Evolutionary conservation across 2,113 vertebrate species (phyloP).

Genomic region (Lichenostomus cassidix): DNA sequence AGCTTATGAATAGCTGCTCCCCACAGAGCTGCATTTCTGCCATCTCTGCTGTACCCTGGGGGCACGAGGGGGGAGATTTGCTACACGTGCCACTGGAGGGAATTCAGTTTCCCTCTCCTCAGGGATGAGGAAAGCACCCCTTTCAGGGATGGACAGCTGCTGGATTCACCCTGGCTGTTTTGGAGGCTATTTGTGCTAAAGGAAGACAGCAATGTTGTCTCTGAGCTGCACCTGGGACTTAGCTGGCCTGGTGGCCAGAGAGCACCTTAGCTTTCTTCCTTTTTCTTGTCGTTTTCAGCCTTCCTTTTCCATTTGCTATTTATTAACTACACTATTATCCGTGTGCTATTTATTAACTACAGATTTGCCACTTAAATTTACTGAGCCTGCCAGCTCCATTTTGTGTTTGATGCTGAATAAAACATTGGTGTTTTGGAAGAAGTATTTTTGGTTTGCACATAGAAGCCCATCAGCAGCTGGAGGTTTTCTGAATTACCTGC

Average conservation of each 20-base stretch:
- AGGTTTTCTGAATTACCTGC: not conserved
- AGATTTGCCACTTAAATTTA: not conserved
- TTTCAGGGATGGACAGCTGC: not conserved
- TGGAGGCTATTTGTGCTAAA: not conserved
- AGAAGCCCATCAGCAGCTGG: not conserved
- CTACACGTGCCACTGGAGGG: fast-evolving
- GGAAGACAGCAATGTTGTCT: not conserved
- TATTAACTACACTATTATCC: not conserved
- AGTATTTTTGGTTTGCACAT: not conserved
- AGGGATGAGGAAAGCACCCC: not conserved
- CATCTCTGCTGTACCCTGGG: not conserved
- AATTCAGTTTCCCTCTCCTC: not conserved
- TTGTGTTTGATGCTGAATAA: not conserved
- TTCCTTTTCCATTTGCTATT: not conserved
- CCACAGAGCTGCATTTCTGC: not conserved
- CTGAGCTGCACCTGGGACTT: not conserved
- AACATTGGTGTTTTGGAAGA: not conserved
- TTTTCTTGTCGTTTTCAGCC: not conserved
- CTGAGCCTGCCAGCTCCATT: not conserved
- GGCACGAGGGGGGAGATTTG: not conserved
- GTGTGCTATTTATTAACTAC: not conserved
- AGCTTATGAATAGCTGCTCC: not conserved
- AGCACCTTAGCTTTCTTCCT: not conserved
- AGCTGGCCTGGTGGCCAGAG: not conserved
- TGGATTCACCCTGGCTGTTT: not conserved